Conservation (phyloP, 2,113 vertebrate species). For the Athene cunicularia region DNA sequence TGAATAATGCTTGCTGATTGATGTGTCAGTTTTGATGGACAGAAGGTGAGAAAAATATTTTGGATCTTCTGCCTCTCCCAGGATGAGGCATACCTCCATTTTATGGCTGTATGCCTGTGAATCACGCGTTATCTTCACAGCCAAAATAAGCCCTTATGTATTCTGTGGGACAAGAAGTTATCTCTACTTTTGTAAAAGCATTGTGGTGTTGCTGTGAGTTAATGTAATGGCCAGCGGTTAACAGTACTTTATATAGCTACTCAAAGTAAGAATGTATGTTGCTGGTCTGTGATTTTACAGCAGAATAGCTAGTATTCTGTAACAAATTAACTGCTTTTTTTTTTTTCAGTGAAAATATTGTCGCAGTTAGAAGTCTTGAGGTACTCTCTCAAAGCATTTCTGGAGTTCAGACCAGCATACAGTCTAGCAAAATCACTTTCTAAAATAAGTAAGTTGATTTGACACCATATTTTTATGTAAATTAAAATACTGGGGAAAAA, state of each 20-base stretch:
- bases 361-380: slow-evolving; percentile 65
- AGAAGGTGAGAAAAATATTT: background rate
- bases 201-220: background rate
- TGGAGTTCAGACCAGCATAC: slow-evolving; percentile 60
- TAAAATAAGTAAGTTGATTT: slow-evolving; percentile 67
- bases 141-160: background rate
- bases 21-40: background rate
- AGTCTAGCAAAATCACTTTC: slow-evolving; percentile 62
- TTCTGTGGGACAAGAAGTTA: background rate
- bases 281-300: background rate
- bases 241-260: background rate
- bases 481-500: slow-evolving; percentile 23
- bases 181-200: background rate
- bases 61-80: background rate
- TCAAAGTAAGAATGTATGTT: background rate
- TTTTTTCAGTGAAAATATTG: slow-evolving; percentile 45
- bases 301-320: background rate
- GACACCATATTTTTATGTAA: background rate
- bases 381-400: slow-evolving; percentile 58
- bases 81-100: background rate
- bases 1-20: background rate
- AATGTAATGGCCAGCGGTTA: background rate
- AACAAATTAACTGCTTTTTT: background rate
- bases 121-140: background rate
- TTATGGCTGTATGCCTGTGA: background rate